phyloP scores from a whole-genome alignment of 2,113 vertebrate species.

The Pterocles orientalis region DNA sequence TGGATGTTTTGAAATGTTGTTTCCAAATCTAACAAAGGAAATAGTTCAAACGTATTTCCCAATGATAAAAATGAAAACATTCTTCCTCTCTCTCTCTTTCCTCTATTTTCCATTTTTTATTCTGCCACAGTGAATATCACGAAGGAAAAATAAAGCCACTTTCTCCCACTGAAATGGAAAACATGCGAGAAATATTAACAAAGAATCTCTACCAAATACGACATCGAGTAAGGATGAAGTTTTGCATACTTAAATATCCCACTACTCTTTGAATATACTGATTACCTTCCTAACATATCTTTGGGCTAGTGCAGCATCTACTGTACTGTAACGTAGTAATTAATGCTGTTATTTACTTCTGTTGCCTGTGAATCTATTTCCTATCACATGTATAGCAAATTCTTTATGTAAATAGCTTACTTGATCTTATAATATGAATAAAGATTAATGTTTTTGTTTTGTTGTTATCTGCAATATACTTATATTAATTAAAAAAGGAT shows the following conservation, averaged over 20 bases:
- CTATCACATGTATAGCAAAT: not conserved
- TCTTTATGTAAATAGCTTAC: not conserved
- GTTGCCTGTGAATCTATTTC: not conserved
- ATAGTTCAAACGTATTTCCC: not conserved
- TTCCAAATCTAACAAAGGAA: not conserved
- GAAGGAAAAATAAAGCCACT: conserved; percentile 80
- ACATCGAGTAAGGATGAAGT: conserved; percentile 83
- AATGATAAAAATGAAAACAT: not conserved
- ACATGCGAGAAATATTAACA: conserved; percentile 91
- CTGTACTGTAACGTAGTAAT: not conserved
- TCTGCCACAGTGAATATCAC: conserved; percentile 75
- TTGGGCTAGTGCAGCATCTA: not conserved
- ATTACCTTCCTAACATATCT: not conserved
- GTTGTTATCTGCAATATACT: not conserved
- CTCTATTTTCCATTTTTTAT: not conserved
- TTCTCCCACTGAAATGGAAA: conserved; percentile 83
- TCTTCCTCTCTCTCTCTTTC: not conserved
- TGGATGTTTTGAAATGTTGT: not conserved
- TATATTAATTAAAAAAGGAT: not conserved
- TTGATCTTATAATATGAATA: not conserved
- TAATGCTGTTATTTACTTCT: not conserved
- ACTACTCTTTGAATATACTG: not conserved
- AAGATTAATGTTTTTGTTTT: not conserved
- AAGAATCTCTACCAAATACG: conserved; percentile 98
- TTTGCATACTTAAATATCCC: conserved; percentile 1